Conservation (phyloP, 1,140 invertebrate genomes). For the Ericerus pela region DNA sequence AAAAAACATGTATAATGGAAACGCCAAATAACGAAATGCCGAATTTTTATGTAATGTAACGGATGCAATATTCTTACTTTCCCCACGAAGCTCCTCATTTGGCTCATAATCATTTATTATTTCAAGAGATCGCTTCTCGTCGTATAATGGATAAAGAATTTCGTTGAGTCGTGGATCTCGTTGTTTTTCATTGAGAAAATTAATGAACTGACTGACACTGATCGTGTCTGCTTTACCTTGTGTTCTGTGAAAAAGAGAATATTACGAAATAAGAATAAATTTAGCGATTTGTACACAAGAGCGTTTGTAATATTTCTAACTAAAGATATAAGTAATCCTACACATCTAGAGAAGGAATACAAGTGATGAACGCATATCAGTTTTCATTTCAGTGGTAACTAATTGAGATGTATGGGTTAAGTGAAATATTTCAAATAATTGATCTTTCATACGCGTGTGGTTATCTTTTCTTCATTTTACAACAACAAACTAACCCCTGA, state of each 20-base stretch:
- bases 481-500: too few relatives aligned
- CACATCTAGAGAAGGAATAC: too few relatives aligned
- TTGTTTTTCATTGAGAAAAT: conserved; percentile 96
- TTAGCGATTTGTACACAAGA: not conserved
- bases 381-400: too few relatives aligned
- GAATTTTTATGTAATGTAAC: not conserved
- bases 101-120: conserved; percentile 91
- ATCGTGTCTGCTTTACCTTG: conserved; percentile 80
- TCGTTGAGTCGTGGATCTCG: conserved; percentile 96
- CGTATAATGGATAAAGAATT: conserved; percentile 95
- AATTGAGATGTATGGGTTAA: too few relatives aligned
- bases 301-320: not conserved
- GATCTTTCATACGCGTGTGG: too few relatives aligned
- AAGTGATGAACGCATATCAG: too few relatives aligned
- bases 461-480: too few relatives aligned
- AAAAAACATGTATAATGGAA: too few relatives aligned
- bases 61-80: conserved; percentile 43
- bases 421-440: too few relatives aligned
- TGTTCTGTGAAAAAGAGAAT: conserved; percentile 42
- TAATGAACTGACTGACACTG: conserved; percentile 73
- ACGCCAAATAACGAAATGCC: too few relatives aligned
- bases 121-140: conserved; percentile 80
- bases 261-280: not conserved
- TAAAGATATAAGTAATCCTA: too few relatives aligned
- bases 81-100: conserved; percentile 58